Conservation (phyloP, 2,888 invertebrate species). For the Andrena bucephala region DNA sequence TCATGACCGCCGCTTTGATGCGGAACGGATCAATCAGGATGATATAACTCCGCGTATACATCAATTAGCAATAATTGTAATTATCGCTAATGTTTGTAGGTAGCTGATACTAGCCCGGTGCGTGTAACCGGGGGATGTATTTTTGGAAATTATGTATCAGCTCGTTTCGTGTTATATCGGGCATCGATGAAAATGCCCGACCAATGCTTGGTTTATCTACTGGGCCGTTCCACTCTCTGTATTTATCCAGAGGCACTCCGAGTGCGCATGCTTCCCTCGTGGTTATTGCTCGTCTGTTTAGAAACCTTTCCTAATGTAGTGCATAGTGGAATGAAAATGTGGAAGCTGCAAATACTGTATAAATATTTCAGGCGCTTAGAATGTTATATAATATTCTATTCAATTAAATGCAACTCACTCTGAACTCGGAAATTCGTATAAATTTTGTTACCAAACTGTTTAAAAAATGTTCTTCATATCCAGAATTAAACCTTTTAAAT, state of each 20-base stretch:
- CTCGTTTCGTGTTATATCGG: conserved; percentile 39
- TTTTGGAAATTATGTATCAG: conserved; percentile 53
- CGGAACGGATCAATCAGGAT: conserved; percentile 60
- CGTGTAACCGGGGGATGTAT: conserved; percentile 38
- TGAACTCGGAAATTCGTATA: too few species aligned
- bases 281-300: not conserved
- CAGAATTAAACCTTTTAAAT: too few species aligned
- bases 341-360: too few species aligned
- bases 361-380: too few species aligned
- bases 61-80: conserved; percentile 62
- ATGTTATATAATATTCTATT: too few species aligned
- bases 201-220: conserved; percentile 26
- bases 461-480: too few species aligned
- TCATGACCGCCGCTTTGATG: conserved; percentile 57
- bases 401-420: too few species aligned
- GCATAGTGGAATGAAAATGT: not conserved
- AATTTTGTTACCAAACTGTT: too few species aligned
- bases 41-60: conserved; percentile 57
- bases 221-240: conserved; percentile 12
- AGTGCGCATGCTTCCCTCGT: not conserved
- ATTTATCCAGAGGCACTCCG: conserved; percentile 8
- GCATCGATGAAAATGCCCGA: conserved; percentile 46
- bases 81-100: conserved; percentile 58
- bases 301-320: not conserved
- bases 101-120: conserved; percentile 32